These are phyloP conservation scores for Otocyon megalotis DNA, from an alignment of 2,113 vertebrate genomes.

Conservation along the genomic window DNA sequence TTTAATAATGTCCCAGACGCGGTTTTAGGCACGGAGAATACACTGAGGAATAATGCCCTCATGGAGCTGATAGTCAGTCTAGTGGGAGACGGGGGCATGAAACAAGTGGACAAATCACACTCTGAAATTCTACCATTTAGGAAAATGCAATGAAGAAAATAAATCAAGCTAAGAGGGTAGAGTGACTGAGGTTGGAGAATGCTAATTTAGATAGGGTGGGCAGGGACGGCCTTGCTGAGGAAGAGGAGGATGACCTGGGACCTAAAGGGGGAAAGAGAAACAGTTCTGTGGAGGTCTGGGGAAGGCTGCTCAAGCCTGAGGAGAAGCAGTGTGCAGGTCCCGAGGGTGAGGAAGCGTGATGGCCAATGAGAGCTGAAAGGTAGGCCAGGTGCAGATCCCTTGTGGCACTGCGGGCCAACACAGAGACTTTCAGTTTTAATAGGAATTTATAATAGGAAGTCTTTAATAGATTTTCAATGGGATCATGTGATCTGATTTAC, in stretches of 20 bases:
- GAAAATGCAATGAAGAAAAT: not conserved
- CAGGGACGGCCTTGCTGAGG: not conserved
- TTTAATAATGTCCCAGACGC: not conserved
- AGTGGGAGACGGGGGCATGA: not conserved
- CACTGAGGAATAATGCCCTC: not conserved
- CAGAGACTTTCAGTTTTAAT: not conserved
- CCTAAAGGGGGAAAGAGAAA: not conserved
- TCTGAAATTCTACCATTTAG: not conserved
- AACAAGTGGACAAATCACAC: not conserved
- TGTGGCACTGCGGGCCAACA: not conserved
- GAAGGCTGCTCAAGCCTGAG: not conserved
- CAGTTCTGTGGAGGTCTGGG: not conserved
- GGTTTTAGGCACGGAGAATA: not conserved
- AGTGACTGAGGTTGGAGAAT: not conserved
- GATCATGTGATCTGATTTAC: not conserved
- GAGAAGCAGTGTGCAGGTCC: not conserved
- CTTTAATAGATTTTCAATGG: not conserved
- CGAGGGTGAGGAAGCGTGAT: not conserved
- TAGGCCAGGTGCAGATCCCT: not conserved
- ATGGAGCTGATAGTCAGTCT: not conserved
- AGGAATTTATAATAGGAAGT: not conserved
- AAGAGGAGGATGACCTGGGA: too few relatives aligned
- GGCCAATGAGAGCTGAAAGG: not conserved
- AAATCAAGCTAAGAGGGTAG: not conserved
- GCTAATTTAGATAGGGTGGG: not conserved